Conservation (phyloP, 2,888 invertebrate genomes). For the Hypena proboscidalis region DNA sequence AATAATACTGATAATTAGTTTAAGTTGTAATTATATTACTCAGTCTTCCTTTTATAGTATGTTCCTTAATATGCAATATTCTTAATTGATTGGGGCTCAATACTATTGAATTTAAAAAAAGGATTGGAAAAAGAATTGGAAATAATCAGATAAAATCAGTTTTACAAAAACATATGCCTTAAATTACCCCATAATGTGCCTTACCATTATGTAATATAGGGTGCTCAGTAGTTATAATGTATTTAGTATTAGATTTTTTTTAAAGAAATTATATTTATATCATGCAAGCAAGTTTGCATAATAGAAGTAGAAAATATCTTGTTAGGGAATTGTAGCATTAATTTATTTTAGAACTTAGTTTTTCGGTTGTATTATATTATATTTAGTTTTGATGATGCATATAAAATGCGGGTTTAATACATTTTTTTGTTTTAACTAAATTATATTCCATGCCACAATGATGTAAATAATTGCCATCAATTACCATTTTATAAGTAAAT, state of each 20-base stretch:
- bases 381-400: slow-evolving; percentile 59
- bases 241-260: slow-evolving; percentile 27
- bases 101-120: background rate
- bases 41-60: slow-evolving; percentile 43
- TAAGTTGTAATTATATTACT: slow-evolving; percentile 40
- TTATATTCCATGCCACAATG: slow-evolving; percentile 69
- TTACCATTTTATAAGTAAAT: slow-evolving; percentile 74
- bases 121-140: background rate
- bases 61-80: slow-evolving; percentile 37
- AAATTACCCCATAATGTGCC: slow-evolving; percentile 45
- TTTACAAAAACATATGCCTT: background rate
- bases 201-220: slow-evolving; percentile 50
- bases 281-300: slow-evolving; percentile 37
- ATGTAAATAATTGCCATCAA: slow-evolving; percentile 78
- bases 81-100: slow-evolving; percentile 17
- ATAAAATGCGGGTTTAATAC: slow-evolving; percentile 75
- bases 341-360: slow-evolving; percentile 60
- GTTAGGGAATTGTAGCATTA: slow-evolving; percentile 51
- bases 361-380: slow-evolving; percentile 66
- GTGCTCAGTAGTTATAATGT: slow-evolving; percentile 53
- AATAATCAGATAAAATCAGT: background rate
- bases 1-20: slow-evolving; percentile 36
- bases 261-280: slow-evolving; percentile 31
- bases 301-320: slow-evolving; percentile 26
- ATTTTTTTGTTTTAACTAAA: slow-evolving; percentile 64